A percentile compares a stretch with the other conserved stretches of the same genome.
Conservation (phyloP, 2,113 vertebrate species). For the Mesitornis unicolor region DNA sequence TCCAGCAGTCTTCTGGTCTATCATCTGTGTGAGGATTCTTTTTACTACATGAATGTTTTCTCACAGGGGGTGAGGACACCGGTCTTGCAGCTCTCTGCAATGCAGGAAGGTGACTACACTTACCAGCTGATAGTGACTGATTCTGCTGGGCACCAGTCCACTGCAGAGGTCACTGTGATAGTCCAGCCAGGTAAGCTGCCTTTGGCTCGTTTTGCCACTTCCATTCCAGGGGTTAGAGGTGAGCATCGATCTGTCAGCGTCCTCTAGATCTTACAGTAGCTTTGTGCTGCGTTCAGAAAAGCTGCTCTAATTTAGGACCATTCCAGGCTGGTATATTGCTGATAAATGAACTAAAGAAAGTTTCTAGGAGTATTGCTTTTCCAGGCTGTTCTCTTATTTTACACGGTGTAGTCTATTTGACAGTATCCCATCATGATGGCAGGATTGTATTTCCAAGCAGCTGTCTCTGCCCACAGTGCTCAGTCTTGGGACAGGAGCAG, state of each 20-base stretch:
- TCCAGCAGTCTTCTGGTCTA: not conserved
- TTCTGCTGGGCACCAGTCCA: conserved; percentile 90
- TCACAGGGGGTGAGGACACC: conserved; percentile 90
- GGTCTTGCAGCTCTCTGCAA: conserved; percentile 89
- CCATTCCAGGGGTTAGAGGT: not conserved
- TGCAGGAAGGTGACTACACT: conserved; percentile 98
- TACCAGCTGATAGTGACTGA: conserved; percentile 96
- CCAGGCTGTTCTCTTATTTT: not conserved
- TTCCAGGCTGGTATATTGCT: not conserved
- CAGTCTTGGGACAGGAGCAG: not conserved
- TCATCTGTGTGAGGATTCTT: not conserved
- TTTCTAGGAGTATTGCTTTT: not conserved
- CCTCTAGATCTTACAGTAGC: not conserved
- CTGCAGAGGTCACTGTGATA: conserved; percentile 92
- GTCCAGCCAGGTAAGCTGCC: conserved; percentile 89
- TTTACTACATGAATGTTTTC: not conserved
- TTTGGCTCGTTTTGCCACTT: not conserved
- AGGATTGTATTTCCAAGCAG: not conserved
- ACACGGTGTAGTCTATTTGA: not conserved
- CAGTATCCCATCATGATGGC: not conserved
- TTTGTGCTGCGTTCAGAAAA: not conserved
- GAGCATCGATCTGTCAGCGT: not conserved
- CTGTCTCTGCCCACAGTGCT: not conserved
- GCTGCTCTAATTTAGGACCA: not conserved
- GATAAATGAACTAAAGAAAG: not conserved